Evolutionary conservation across 2,888 invertebrate genomes (phyloP).

Genomic region (Eulithis testata): DNA sequence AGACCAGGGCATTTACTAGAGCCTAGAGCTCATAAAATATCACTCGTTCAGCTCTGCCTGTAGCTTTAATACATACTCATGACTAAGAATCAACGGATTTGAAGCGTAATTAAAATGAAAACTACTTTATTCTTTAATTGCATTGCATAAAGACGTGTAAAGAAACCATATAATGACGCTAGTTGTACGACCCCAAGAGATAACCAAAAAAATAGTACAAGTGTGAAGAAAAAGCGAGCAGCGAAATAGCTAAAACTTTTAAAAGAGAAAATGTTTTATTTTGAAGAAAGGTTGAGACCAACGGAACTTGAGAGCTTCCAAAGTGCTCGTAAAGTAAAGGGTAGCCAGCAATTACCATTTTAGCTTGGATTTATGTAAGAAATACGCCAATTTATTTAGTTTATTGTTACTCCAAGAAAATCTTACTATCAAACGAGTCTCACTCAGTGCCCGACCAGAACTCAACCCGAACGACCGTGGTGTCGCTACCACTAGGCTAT

Average conservation of each 20-base stretch:
- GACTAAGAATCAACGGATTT: neutral
- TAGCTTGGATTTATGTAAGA: slow-evolving; percentile 18
- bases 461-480: neutral
- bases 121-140: neutral
- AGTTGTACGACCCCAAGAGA: neutral
- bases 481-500: neutral
- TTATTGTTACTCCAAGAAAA: slow-evolving; percentile 2
- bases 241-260: slow-evolving; percentile 2
- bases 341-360: slow-evolving; percentile 15
- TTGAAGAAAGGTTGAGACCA: slow-evolving; percentile 6
- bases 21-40: no score
- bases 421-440: neutral
- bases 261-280: slow-evolving; percentile 16
- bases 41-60: no score
- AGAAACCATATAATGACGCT: neutral
- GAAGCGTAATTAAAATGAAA: neutral
- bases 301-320: slow-evolving; percentile 10
- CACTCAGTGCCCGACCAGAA: neutral
- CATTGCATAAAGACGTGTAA: neutral
- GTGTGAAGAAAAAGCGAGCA: neutral
- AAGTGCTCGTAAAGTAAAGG: slow-evolving; percentile 29
- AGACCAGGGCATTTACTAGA: no score
- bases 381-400: slow-evolving; percentile 9
- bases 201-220: neutral
- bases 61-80: no score